Conservation (phyloP, 1,140 invertebrate genomes). For the Neuroterus valhalla region DNA sequence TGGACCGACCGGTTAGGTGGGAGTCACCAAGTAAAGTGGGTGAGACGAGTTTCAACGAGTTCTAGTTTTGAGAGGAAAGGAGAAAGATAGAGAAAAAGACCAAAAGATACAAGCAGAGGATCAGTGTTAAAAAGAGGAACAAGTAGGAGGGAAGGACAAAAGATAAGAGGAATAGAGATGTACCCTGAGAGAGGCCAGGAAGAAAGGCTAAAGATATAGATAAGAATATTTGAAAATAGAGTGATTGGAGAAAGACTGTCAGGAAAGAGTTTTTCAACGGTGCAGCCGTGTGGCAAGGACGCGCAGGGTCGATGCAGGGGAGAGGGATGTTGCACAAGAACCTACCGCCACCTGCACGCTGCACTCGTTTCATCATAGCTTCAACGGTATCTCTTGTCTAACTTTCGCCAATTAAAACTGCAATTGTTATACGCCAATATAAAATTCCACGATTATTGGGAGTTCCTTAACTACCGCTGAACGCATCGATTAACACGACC, state of each 20-base stretch:
- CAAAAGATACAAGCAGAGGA: not conserved
- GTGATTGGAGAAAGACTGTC: not conserved
- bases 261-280: not conserved
- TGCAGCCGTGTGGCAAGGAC: not conserved
- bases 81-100: not conserved
- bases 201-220: too few species aligned
- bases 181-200: too few species aligned
- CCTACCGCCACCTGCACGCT: conserved; percentile 63
- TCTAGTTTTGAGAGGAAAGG: not conserved
- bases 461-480: conserved; percentile 38
- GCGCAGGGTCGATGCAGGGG: conserved; percentile 9
- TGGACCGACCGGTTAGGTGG: conserved; percentile 16
- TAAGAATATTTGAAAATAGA: too few species aligned
- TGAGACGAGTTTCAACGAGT: not conserved
- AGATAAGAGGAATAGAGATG: not conserved
- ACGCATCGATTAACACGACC: conserved; percentile 36
- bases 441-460: conserved; percentile 48
- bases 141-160: not conserved
- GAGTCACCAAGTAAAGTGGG: conserved; percentile 19
- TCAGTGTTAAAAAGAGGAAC: not conserved
- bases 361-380: conserved; percentile 62
- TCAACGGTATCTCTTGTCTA: conserved; percentile 50
- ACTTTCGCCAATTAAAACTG: conserved; percentile 64
- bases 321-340: conserved; percentile 55
- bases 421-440: conserved; percentile 58